A percentile compares a stretch with the other conserved stretches of the same genome.
Evolutionary conservation across 1,140 invertebrate species (phyloP).

Genomic region (Drosophila gunungcola): DNA sequence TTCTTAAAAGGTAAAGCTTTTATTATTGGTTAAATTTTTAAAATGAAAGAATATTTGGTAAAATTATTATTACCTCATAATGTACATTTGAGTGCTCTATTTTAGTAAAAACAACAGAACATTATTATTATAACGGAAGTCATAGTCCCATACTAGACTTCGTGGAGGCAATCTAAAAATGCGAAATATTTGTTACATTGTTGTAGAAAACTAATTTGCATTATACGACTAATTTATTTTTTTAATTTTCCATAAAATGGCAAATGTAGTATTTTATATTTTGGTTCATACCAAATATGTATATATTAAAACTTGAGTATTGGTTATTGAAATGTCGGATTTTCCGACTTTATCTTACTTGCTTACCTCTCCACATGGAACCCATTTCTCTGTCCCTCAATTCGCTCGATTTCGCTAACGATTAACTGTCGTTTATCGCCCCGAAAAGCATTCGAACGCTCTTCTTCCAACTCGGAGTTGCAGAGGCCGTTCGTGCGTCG

Average conservation of each 20-base stretch:
- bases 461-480: constrained; percentile 75
- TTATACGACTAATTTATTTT: neutral
- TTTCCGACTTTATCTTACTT: constrained; percentile 10
- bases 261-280: neutral
- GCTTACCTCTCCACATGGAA: constrained; percentile 10
- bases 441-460: constrained; percentile 75
- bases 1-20: too few species aligned
- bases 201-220: neutral
- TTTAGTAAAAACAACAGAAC: neutral
- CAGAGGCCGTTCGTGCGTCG: constrained; percentile 70
- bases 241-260: too few species aligned
- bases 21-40: too few species aligned
- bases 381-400: neutral
- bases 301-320: constrained; percentile 10
- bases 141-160: neutral
- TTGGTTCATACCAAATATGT: too few species aligned
- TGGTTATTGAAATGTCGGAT: neutral
- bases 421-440: constrained; percentile 51
- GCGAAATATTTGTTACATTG: neutral
- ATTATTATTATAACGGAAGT: neutral
- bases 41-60: too few species aligned
- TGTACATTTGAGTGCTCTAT: neutral
- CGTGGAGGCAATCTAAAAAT: neutral
- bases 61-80: neutral
- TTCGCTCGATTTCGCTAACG: constrained; percentile 33